These are phyloP conservation scores for Diachasma alloeum DNA, from an alignment of 1,140 invertebrate species.

Conservation along the genomic window DNA sequence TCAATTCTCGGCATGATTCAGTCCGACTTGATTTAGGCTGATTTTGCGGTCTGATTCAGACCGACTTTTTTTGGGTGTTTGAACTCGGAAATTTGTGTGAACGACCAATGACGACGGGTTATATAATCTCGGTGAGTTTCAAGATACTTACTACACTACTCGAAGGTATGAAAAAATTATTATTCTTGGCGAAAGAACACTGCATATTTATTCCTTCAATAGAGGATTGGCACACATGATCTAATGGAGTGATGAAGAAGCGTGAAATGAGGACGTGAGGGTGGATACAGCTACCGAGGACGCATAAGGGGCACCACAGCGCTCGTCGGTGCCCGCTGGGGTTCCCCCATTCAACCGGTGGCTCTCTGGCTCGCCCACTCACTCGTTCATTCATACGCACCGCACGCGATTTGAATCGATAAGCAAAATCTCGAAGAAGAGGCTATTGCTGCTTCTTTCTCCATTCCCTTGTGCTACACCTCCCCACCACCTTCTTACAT, in stretches of 20 bases:
- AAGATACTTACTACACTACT: too few relatives aligned
- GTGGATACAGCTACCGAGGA: not conserved
- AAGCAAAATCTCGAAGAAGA: slow-evolving; percentile 33
- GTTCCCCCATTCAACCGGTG: slow-evolving; percentile 53
- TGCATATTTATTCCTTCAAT: not conserved
- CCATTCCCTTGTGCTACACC: not conserved
- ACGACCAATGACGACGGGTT: too few relatives aligned
- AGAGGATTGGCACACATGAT: not conserved
- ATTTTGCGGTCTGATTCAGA: too few relatives aligned
- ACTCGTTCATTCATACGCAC: slow-evolving; percentile 56
- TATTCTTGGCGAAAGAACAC: not conserved
- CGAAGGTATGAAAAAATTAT: too few relatives aligned
- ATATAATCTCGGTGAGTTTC: too few relatives aligned
- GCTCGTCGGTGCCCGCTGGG: slow-evolving; percentile 41
- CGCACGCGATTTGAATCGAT: slow-evolving; percentile 57
- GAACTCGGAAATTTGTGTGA: too few relatives aligned
- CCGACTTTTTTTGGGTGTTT: too few relatives aligned
- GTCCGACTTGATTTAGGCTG: too few relatives aligned
- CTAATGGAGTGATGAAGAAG: not conserved
- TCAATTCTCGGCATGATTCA: too few relatives aligned
- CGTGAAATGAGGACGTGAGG: not conserved
- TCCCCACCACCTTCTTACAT: not conserved
- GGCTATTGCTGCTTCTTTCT: slow-evolving; percentile 14
- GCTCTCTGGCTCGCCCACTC: slow-evolving; percentile 51
- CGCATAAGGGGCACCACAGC: not conserved